Evolutionary conservation across 2,797 vertebrate genomes (phyloP), one percentile per base, ranked within the genome.

Genomic region (Falco peregrinus): DNA sequence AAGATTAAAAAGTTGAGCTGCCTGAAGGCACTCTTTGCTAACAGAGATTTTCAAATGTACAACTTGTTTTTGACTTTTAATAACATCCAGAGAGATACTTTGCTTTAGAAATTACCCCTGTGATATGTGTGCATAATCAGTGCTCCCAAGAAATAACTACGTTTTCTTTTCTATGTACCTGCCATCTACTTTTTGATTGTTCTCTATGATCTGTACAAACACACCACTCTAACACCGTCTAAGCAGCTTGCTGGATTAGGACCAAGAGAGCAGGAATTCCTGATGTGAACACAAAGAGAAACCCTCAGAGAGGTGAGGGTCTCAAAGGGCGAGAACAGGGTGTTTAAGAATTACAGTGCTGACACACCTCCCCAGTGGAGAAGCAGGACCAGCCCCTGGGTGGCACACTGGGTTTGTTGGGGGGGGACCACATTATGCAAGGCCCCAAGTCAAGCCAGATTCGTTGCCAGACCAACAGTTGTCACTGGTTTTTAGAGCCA

Each of bases 1-100:
- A 89, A 91, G 84, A 97, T 89, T 90, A 64, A 79, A 63, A 93
- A 89, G 35, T 41, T 89, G 39, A 90, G 51, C 35, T 95, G 70
- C 78, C 92, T 74, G 63, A 87, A 81, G 90, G 74, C 74, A 89
- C 48, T 84, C 90, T 75, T 82, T 87, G 39, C 67, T 96, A 90
- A 93, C 83, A 96, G 59, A 93, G 68, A 79, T 85, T 84, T 94
- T 83, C 45, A 93, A 83, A 54, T 50, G 17, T 68, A 80, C 51
- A 79, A 43, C 37, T 84, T 82, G 50, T 2, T 93, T 89, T 70
- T 54, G 31, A 77, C 56, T 84, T 85, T n/a, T 35, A 82, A 41
- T 92, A 92, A 82, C 51, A 94, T 57, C 37, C 56, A 89, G 35
- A 50, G 6, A 92, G 31, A 82, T 26, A 48, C 7, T 80, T 82